phyloP scores from a whole-genome alignment of 2,113 vertebrate genomes.

The Pygoscelis adeliae region DNA sequence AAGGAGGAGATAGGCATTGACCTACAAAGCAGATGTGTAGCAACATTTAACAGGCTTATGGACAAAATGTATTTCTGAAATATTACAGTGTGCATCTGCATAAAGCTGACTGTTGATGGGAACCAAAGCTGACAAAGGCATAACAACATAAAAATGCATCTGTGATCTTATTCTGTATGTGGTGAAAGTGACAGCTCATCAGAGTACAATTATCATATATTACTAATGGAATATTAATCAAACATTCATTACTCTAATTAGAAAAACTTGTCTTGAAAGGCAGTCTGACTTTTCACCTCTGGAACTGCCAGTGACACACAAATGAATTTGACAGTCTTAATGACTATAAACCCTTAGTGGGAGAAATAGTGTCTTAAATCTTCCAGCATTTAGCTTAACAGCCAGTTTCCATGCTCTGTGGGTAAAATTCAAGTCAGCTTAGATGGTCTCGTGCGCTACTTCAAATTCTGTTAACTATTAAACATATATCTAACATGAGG shows the following conservation, averaged over 20 bases:
- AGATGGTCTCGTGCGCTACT: background rate
- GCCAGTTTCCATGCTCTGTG: background rate
- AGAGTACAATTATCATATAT: background rate
- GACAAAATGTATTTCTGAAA: background rate
- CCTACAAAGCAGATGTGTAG: background rate
- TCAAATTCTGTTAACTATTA: background rate
- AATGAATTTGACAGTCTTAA: background rate
- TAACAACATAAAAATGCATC: background rate
- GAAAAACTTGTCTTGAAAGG: conserved; percentile 5
- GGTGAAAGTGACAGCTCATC: conserved; percentile 1
- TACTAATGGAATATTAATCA: conserved; percentile 38
- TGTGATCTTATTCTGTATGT: background rate
- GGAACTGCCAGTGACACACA: conserved; percentile 3
- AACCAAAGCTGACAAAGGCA: background rate
- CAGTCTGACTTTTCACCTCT: conserved; percentile 45
- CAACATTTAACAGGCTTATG: background rate
- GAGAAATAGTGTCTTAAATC: background rate
- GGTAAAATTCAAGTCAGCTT: background rate
- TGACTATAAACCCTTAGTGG: background rate
- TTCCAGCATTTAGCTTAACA: background rate
- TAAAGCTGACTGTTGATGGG: background rate
- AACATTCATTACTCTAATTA: conserved; percentile 21
- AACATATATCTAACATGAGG: background rate
- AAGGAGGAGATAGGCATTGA: background rate
- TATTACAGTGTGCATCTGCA: background rate